These are phyloP conservation scores for Geococcyx californianus DNA, from an alignment of 2,113 vertebrate species.

Conservation along the genomic window DNA sequence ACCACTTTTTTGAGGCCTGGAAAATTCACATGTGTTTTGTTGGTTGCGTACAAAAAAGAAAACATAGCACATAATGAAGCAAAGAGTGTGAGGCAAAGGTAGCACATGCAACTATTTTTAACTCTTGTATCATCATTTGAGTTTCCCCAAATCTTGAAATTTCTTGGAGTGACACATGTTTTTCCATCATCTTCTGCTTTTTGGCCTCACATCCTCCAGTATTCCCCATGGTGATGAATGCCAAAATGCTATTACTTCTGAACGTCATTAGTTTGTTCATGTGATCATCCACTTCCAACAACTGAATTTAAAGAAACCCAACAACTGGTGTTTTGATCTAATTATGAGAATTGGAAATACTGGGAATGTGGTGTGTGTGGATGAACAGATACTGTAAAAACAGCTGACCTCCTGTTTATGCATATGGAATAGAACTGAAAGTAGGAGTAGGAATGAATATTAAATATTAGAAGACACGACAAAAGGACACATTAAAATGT, in stretches of 20 bases:
- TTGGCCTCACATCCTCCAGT: not conserved
- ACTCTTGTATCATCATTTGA: not conserved
- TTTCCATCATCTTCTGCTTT: not conserved
- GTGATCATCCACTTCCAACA: not conserved
- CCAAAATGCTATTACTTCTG: not conserved
- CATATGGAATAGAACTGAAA: not conserved
- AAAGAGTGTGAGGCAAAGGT: not conserved
- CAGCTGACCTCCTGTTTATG: not conserved
- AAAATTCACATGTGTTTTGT: not conserved
- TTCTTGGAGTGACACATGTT: not conserved
- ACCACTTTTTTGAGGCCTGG: not conserved
- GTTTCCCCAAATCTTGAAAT: not conserved
- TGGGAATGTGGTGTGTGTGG: not conserved
- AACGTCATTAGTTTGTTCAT: not conserved
- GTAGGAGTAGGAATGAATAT: not conserved
- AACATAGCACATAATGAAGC: not conserved
- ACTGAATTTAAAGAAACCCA: not conserved
- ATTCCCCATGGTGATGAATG: not conserved
- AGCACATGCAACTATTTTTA: not conserved
- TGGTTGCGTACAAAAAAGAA: not conserved
- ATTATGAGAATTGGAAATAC: not conserved
- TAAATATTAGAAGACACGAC: constrained; percentile 22
- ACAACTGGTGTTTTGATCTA: not conserved
- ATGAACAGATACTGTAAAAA: not conserved
- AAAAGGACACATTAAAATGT: constrained; percentile 13